Base-by-base conservation (phyloP, 1,140 invertebrate genomes). In the Megathymus violae region DNA sequence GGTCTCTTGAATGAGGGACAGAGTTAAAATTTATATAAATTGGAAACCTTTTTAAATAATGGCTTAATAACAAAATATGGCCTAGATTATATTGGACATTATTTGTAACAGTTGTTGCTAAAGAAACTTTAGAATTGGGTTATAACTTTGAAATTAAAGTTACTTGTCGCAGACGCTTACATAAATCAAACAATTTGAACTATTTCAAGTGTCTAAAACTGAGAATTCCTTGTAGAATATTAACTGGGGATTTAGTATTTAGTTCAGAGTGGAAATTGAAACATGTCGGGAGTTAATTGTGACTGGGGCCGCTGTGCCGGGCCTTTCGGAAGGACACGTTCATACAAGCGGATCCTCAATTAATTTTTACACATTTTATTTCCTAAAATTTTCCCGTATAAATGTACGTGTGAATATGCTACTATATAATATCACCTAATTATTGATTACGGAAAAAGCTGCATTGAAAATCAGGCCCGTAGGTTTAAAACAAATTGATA, bases 281-380 rank as follows among this genome's bases (percentile, higher is more conserved):
- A 80, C 74, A 80, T 82, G 80, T 78, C 76, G 68, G 47, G 52
- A 78, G 78, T 82, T 82, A 80, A 82, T 82, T 82, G 77, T 71
- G 65, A 73, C 76, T 63, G 71, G 75, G 67, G 62, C 59, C 51
- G 41, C 36, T 19, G 41, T 59, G 51, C 19, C 51, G 51, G 60
- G 52, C 16, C 27, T 25, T 5, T 4, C 4, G 14, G 19, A 17
- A 36, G 13, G 11, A 10, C 9, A 16, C 1, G 9, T 15, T 9
- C n/a, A 31, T 9, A 31, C 9, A 7, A 31, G 9, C 9, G 4
- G 27, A 31, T 9, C 9, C 4, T 4, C 9, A 31, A 25, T 3
- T 31, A 7, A 31, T 31, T 7, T 9, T 31, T 31, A 7, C 27
- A n/a, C n/a, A n/a, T n/a, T n/a, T 22, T 22, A 22, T 22, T 3